phyloP scores from a whole-genome alignment of 2,113 vertebrate species.

The Ochotona curzoniae region DNA sequence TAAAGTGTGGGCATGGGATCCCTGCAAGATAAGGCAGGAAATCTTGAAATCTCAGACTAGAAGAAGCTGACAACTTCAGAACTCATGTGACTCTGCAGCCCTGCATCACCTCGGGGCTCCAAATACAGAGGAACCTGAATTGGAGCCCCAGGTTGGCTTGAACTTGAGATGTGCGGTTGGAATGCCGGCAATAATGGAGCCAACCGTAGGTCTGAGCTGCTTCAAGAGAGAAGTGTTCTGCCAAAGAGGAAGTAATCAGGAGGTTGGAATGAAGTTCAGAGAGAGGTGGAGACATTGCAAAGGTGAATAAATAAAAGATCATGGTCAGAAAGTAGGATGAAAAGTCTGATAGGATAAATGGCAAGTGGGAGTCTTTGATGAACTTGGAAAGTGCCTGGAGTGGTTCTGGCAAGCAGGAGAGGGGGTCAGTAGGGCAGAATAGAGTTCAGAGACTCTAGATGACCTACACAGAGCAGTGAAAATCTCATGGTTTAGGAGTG shows the following conservation, averaged over 20 bases:
- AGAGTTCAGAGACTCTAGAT: background rate
- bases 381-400: background rate
- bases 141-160: background rate
- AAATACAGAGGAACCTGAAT: background rate
- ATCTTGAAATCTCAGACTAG: background rate
- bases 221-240: background rate
- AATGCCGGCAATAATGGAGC: background rate
- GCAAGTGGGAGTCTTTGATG: background rate
- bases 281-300: background rate
- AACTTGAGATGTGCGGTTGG: background rate
- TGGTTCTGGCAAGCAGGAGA: background rate
- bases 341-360: background rate
- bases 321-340: background rate
- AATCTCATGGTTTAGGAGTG: background rate
- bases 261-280: background rate
- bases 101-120: background rate
- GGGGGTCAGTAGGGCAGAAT: background rate
- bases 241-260: background rate
- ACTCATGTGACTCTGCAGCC: background rate
- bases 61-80: background rate
- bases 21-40: background rate
- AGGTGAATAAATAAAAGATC: background rate
- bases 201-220: background rate
- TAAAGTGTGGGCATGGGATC: background rate
- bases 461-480: background rate